Base-by-base conservation (phyloP, 1,140 invertebrate genomes). In the Trinorchestia longiramus region DNA sequence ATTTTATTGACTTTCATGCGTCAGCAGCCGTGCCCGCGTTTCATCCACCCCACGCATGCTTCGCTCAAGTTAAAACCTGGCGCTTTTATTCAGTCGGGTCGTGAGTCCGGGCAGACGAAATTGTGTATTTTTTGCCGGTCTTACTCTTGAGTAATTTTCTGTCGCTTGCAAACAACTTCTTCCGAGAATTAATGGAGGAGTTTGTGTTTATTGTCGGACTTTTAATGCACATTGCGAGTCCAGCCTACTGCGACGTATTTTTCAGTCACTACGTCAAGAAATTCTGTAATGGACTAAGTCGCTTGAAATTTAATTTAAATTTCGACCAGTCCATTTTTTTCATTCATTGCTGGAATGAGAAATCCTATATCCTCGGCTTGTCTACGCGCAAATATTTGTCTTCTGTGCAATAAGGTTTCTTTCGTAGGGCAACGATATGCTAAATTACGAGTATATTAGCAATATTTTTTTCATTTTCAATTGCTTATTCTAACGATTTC, bases 91-190 rank as follows among this genome's bases (percentile, higher is more conserved):
- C 92, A 94, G 92, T 94, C 41, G 43, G 43, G 92, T 45, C 43
- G 92, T 43, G 43, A n/a, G 92, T 47, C 44, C 92, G 1, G 62
- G 62, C 62, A 77, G 43, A 94, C 45, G 92, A 94, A 94, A 94
- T 45, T 94, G 92, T 94, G 92, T 42, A 11, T 94, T 44, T 44
- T 94, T 43, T 6, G 44, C 44, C 44, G 19, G 92, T 45, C 43
- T 19, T 45, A 17, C 47, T 94, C 92, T 45, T 45, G 43, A 45
- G 43, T 94, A 94, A 43, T 45, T 94, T 44, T 94, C 92, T 47
- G 92, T 94, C 92, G 92, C 44, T 94, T 44, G 92, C 92, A 94
- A 92, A 92, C 90, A 94, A 94, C 92, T 94, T 94, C 43, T 94
- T 94, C 92, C 19, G 15, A 94, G 92, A 94, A 94, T 94, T 94